Evolutionary conservation across 2,797 vertebrate genomes (phyloP).

Genomic region (Caiman crocodilus): DNA sequence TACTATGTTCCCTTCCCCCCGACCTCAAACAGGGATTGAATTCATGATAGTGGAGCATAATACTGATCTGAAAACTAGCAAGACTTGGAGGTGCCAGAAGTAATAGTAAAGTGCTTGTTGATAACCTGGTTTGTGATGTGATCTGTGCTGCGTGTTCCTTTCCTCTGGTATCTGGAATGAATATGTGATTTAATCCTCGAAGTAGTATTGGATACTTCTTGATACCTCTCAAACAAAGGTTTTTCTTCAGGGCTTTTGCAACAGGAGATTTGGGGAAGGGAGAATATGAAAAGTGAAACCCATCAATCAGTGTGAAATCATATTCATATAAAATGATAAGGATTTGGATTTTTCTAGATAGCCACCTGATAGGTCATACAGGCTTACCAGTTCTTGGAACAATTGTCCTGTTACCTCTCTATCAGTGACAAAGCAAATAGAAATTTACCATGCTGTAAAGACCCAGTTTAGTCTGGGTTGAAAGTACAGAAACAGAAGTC

Average conservation of each 20-base stretch:
- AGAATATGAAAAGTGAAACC: not conserved
- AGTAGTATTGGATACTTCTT: not conserved
- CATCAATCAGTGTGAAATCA: not conserved
- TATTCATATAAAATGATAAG: not conserved
- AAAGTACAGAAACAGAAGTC: not conserved
- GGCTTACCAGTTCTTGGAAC: not conserved
- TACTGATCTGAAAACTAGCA: constrained; percentile 5
- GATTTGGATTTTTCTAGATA: constrained; percentile 8
- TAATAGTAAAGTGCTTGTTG: not conserved
- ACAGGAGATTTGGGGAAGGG: not conserved
- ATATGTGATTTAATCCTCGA: not conserved
- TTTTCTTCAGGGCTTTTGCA: not conserved
- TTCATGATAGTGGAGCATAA: not conserved
- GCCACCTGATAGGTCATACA: not conserved
- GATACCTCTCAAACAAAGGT: not conserved
- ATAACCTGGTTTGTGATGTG: not conserved
- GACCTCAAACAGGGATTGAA: not conserved
- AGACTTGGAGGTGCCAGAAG: constrained; percentile 13
- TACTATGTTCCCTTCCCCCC: not conserved
- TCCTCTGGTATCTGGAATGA: not conserved
- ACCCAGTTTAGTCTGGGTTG: not conserved
- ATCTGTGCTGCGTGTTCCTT: not conserved
- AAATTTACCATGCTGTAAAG: not conserved
- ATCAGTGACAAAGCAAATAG: not conserved
- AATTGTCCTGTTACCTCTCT: not conserved